Conservation (phyloP, 2,888 invertebrate genomes). For the Agrotis exclamationis region DNA sequence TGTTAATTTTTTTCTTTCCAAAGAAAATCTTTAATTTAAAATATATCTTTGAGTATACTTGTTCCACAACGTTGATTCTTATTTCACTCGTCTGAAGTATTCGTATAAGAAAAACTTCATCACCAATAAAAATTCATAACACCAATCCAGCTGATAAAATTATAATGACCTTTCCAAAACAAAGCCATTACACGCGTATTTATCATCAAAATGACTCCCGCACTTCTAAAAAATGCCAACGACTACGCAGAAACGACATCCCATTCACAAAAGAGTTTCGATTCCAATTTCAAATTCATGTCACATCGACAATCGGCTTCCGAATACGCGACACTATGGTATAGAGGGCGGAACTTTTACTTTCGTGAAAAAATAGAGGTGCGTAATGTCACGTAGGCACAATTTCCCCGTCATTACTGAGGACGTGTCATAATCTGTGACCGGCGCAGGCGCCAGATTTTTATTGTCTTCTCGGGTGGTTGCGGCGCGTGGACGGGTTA, state of each 20-base stretch:
- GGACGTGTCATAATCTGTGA: slow-evolving; percentile 87
- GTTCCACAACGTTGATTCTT: no score
- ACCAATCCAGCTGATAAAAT: background rate
- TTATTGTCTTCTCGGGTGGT: slow-evolving; percentile 81
- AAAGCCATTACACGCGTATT: slow-evolving; percentile 13
- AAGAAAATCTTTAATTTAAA: no score
- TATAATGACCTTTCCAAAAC: slow-evolving; percentile 17
- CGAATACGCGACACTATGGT: slow-evolving; percentile 80
- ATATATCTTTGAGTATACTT: no score
- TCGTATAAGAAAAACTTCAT: background rate
- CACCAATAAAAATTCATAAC: slow-evolving; percentile 12
- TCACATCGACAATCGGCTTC: slow-evolving; percentile 79
- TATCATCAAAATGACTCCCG: slow-evolving; percentile 22
- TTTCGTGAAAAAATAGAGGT: slow-evolving; percentile 78
- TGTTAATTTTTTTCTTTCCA: no score
- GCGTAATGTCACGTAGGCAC: slow-evolving; percentile 84
- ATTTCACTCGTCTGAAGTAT: background rate
- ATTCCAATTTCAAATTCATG: slow-evolving; percentile 81
- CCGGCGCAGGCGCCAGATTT: slow-evolving; percentile 86
- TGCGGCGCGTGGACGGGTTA: slow-evolving; percentile 69
- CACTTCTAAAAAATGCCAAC: slow-evolving; percentile 62
- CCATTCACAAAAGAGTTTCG: slow-evolving; percentile 59
- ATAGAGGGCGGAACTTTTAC: slow-evolving; percentile 82
- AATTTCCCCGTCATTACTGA: slow-evolving; percentile 87
- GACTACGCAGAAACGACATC: slow-evolving; percentile 70